phyloP scores from a whole-genome alignment of 2,797 vertebrate species.

The Manis javanica region DNA sequence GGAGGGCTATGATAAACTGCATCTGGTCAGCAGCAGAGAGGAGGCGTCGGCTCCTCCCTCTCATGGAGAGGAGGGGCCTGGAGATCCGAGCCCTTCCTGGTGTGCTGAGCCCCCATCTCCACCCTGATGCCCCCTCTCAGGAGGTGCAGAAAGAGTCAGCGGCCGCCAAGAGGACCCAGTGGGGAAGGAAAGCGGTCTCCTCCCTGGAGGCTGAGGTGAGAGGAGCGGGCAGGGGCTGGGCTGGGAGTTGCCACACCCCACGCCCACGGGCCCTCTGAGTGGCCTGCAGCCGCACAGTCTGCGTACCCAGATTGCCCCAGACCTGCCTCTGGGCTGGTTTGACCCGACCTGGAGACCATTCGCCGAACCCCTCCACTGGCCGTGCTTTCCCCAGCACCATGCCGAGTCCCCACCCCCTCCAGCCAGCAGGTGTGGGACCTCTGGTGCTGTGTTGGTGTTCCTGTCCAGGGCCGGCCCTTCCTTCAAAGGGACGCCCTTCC shows the following conservation, averaged over 20 bases:
- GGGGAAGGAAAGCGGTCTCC: slow-evolving; percentile 73
- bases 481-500: not conserved
- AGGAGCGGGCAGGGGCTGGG: not conserved
- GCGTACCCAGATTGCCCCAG: fast-evolving
- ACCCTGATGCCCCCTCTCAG: slow-evolving; percentile 68
- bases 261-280: not conserved
- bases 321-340: not conserved
- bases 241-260: fast-evolving
- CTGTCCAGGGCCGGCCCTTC: too few relatives aligned
- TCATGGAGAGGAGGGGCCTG: not conserved
- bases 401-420: too few relatives aligned
- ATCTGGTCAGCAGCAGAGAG: not conserved
- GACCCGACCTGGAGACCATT: fast-evolving
- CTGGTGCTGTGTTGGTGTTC: not conserved
- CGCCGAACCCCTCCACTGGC: not conserved
- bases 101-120: not conserved
- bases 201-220: slow-evolving; percentile 83
- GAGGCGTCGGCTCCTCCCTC: not conserved
- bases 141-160: slow-evolving; percentile 74
- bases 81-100: not conserved
- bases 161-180: slow-evolving; percentile 54
- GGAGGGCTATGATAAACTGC: not conserved
- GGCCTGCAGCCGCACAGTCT: not conserved
- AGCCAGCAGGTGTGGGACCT: not conserved
- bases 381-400: not conserved